A percentile compares a stretch with the other conserved stretches of the same genome.
Conservation (phyloP, 2,797 vertebrate species). For the Enteromius anoplus region DNA sequence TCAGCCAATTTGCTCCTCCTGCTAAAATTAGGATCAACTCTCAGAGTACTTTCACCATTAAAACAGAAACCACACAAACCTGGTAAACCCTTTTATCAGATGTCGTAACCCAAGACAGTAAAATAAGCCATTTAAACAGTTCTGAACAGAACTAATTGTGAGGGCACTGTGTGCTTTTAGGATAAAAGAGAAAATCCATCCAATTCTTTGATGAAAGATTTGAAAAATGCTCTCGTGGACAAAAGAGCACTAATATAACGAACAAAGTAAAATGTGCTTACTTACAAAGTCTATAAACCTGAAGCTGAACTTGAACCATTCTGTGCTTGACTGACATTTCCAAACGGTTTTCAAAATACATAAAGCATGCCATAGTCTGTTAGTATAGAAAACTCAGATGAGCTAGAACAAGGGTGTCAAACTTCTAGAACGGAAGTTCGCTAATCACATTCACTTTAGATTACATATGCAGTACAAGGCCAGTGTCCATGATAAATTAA, state of each 20-base stretch:
- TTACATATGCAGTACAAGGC: neutral
- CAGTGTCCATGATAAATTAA: neutral
- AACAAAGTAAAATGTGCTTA: neutral
- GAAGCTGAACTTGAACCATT: neutral
- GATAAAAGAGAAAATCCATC: constrained; percentile 11
- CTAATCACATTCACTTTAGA: neutral
- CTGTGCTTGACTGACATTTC: constrained; percentile 1
- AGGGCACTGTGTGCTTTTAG: neutral
- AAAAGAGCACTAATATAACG: neutral
- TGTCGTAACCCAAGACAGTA: neutral
- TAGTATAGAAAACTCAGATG: neutral
- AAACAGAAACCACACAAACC: constrained; percentile 2
- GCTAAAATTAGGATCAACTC: constrained; percentile 17
- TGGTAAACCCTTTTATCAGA: constrained; percentile 18
- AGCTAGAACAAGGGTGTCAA: constrained; percentile 1
- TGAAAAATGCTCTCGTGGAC: constrained; percentile 16
- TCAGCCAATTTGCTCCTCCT: constrained; percentile 12
- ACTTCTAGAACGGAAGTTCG: neutral
- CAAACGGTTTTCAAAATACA: neutral
- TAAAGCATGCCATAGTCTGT: neutral
- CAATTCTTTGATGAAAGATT: constrained; percentile 4
- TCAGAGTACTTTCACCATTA: constrained; percentile 7
- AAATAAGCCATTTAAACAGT: neutral
- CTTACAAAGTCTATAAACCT: neutral
- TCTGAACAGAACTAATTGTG: constrained; percentile 16